These are phyloP conservation scores for Lacanobia oleracea DNA, from an alignment of 2,888 invertebrate genomes.

Conservation along the genomic window DNA sequence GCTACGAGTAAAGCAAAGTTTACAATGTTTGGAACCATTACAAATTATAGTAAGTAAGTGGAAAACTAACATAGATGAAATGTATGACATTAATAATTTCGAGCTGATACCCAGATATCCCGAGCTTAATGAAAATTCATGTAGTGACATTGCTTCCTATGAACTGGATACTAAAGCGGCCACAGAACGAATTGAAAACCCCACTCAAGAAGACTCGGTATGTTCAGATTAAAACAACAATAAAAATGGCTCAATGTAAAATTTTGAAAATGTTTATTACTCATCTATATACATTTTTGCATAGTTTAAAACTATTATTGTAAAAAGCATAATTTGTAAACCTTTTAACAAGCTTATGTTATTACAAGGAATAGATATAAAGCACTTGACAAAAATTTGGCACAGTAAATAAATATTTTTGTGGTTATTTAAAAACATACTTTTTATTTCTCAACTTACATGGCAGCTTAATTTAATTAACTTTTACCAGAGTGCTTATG, in stretches of 20 bases:
- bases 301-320: background rate
- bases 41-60: constrained; percentile 84
- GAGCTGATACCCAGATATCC: constrained; percentile 83
- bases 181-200: constrained; percentile 61
- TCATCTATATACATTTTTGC: background rate
- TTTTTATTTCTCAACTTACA: background rate
- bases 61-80: constrained; percentile 76
- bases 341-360: background rate
- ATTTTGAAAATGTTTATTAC: background rate
- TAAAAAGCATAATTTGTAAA: background rate
- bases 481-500: background rate
- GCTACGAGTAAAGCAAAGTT: constrained; percentile 84
- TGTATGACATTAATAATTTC: constrained; percentile 78
- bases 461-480: background rate
- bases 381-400: background rate
- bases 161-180: constrained; percentile 65
- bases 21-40: constrained; percentile 86
- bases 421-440: background rate
- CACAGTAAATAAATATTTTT: constrained; percentile 5
- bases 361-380: no score
- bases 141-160: constrained; percentile 71
- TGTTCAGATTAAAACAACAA: constrained; percentile 53
- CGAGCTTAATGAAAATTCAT: constrained; percentile 75
- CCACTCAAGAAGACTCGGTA: constrained; percentile 63
- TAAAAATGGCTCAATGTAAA: background rate